Conservation (phyloP, 2,113 vertebrate genomes). For the Piliocolobus tephrosceles region DNA sequence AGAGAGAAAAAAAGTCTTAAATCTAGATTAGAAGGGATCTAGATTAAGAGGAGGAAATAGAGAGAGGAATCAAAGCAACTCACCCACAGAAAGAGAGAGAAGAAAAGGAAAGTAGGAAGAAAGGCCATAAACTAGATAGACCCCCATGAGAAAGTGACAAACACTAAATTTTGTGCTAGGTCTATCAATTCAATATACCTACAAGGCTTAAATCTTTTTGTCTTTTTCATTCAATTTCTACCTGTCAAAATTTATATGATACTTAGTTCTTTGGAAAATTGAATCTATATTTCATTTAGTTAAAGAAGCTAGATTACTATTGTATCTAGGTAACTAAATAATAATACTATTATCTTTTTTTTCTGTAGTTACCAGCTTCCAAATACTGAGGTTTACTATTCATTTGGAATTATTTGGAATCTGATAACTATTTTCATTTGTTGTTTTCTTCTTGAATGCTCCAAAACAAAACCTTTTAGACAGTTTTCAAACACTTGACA, state of each 20-base stretch:
- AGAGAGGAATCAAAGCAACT: not conserved
- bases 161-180: not conserved
- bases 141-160: not conserved
- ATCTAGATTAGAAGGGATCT: not conserved
- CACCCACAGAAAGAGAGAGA: not conserved
- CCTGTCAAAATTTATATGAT: not conserved
- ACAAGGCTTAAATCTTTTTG: not conserved
- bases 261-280: not conserved
- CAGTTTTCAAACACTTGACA: not conserved
- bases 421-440: constrained; percentile 44
- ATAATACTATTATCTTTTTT: not conserved
- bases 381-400: not conserved
- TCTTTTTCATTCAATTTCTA: not conserved
- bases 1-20: not conserved
- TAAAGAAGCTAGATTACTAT: not conserved
- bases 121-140: not conserved
- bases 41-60: not conserved
- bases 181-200: not conserved
- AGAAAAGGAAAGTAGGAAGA: not conserved
- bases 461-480: constrained; percentile 35
- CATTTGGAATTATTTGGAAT: constrained; percentile 31
- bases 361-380: not conserved
- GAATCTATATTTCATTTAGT: not conserved
- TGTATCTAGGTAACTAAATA: not conserved
- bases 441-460: constrained; percentile 27